These are phyloP conservation scores for Clarias laeviceps DNA, from an alignment of 2,797 vertebrate species.

Conservation along the genomic window DNA sequence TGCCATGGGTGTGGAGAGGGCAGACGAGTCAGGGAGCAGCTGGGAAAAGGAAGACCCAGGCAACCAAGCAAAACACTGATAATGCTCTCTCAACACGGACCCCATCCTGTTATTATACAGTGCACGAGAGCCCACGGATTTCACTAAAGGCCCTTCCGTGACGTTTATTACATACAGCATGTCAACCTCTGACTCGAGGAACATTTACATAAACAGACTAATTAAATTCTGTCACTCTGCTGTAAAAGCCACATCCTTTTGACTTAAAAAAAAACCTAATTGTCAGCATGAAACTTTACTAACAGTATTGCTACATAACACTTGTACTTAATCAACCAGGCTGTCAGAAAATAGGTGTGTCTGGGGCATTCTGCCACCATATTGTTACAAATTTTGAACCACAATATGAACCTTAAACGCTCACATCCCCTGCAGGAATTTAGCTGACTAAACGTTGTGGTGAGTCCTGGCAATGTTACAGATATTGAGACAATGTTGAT, in stretches of 20 bases:
- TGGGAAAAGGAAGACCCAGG: slow-evolving; percentile 73
- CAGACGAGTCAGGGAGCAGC: slow-evolving; percentile 77
- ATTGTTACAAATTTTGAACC: background rate
- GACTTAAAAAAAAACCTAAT: background rate
- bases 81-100: slow-evolving; percentile 69
- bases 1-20: slow-evolving; percentile 64
- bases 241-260: background rate
- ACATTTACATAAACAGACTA: slow-evolving; percentile 31
- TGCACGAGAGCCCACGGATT: slow-evolving; percentile 36
- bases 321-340: background rate
- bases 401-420: background rate
- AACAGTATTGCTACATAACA: background rate
- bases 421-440: too few relatives aligned
- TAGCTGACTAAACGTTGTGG: too few relatives aligned
- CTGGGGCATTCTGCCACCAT: background rate
- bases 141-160: slow-evolving; percentile 32
- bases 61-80: slow-evolving; percentile 75
- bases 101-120: slow-evolving; percentile 79
- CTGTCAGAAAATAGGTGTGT: background rate
- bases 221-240: background rate
- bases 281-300: background rate
- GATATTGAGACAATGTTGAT: too few relatives aligned
- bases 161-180: slow-evolving; percentile 21
- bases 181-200: slow-evolving; percentile 23
- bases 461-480: too few relatives aligned